phyloP scores from a whole-genome alignment of 2,888 invertebrate species.

The Abrostola triplasia region DNA sequence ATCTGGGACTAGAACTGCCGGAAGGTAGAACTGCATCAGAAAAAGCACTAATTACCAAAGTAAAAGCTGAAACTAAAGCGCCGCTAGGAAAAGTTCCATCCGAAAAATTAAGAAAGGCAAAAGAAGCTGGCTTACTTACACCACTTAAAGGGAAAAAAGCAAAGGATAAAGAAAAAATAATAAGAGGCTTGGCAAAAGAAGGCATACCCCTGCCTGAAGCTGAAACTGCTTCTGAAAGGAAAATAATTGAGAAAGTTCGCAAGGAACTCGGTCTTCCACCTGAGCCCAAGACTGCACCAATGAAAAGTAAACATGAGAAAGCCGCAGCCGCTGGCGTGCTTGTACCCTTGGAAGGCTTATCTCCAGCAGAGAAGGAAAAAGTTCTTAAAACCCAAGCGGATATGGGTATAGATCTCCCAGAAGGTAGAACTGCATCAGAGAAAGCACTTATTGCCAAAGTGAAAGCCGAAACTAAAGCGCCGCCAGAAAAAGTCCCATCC shows the following conservation, averaged over 20 bases:
- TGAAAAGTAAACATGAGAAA: conserved; percentile 13
- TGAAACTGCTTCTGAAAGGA: conserved; percentile 56
- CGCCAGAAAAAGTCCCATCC: neutral
- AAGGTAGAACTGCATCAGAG: conserved; percentile 17
- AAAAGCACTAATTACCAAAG: conserved; percentile 14
- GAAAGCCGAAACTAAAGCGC: conserved; percentile 15
- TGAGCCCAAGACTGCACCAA: conserved; percentile 13
- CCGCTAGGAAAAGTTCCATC: neutral
- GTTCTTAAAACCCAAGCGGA: conserved; percentile 7
- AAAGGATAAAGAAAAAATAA: conserved; percentile 58
- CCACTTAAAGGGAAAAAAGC: conserved; percentile 57
- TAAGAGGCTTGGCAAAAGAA: conserved; percentile 49
- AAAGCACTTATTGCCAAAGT: conserved; percentile 17
- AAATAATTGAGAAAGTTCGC: neutral
- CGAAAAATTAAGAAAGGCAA: conserved; percentile 54
- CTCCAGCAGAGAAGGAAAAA: conserved; percentile 16
- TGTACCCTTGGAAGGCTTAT: conserved; percentile 10
- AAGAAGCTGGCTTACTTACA: conserved; percentile 58
- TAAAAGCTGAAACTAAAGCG: conserved; percentile 17
- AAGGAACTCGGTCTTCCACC: conserved; percentile 28
- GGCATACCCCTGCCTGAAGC: conserved; percentile 61
- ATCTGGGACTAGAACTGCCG: conserved; percentile 15
- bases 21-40: conserved; percentile 19
- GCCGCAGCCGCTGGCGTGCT: conserved; percentile 16
- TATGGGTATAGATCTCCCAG: conserved; percentile 16